Percentiles rank a stretch among this genome's conserved stretches.
These are phyloP conservation scores for Dendrolimus pini DNA, from an alignment of 2,888 invertebrate species.

Conservation along the genomic window DNA sequence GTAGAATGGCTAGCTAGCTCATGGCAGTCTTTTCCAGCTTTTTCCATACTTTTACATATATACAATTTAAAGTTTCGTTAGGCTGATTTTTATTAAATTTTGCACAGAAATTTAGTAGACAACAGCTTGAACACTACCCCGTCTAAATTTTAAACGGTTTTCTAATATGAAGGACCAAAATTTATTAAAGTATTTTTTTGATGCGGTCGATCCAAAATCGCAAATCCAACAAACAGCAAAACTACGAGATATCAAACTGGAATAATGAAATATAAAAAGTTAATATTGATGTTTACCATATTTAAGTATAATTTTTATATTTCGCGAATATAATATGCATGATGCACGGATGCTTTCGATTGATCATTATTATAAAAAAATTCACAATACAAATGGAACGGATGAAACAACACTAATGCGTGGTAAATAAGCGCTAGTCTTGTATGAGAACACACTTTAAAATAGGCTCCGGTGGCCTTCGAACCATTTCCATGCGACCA, in stretches of 20 bases:
- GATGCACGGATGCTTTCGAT: constrained; percentile 47
- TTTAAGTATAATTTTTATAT: not conserved
- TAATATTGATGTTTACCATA: constrained; percentile 40
- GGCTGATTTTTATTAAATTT: no score
- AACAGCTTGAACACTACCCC: no score
- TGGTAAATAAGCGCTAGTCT: constrained; percentile 39
- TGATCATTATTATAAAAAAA: constrained; percentile 31
- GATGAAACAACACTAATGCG: constrained; percentile 52
- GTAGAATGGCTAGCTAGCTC: no score
- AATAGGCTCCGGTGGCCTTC: constrained; percentile 16
- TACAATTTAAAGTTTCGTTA: no score
- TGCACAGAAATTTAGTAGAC: no score
- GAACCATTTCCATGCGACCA: not conserved
- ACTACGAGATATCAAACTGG: not conserved
- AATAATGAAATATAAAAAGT: constrained; percentile 13
- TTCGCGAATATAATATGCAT: constrained; percentile 6
- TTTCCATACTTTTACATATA: no score
- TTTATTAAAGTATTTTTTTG: no score
- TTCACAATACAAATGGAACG: constrained; percentile 57
- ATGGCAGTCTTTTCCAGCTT: no score
- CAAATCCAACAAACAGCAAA: no score
- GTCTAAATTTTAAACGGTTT: no score
- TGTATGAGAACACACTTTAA: constrained; percentile 34
- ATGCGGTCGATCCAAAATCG: no score
- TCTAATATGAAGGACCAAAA: no score